phyloP scores from a whole-genome alignment of 1,140 invertebrate species.

The Anadara kagoshimensis region DNA sequence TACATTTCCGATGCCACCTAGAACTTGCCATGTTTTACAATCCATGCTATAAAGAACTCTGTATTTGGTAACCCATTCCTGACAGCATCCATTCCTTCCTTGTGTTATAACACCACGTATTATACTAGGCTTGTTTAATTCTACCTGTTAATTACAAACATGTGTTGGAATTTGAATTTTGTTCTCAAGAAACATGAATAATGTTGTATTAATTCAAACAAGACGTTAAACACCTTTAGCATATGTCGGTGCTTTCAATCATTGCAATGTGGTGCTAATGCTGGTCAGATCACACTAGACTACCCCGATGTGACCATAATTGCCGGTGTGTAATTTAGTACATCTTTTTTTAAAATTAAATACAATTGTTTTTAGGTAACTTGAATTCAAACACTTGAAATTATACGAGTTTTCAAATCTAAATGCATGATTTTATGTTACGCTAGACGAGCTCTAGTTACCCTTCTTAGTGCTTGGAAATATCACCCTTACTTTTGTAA shows the following conservation, averaged over 20 bases:
- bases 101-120: slow-evolving; percentile 33
- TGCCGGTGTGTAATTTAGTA: too few relatives aligned
- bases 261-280: not conserved
- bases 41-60: slow-evolving; percentile 29
- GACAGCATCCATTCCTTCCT: slow-evolving; percentile 39
- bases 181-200: not conserved
- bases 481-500: too few relatives aligned
- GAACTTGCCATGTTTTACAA: slow-evolving; percentile 26
- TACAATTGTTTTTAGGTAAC: too few relatives aligned
- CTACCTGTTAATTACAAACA: slow-evolving; percentile 11
- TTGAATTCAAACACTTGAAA: too few relatives aligned
- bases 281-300: too few relatives aligned
- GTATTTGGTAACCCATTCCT: slow-evolving; percentile 40
- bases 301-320: too few relatives aligned
- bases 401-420: too few relatives aligned
- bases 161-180: not conserved
- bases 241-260: not conserved
- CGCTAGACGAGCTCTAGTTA: too few relatives aligned
- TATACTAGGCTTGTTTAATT: slow-evolving; percentile 14
- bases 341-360: too few relatives aligned
- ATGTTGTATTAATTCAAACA: not conserved
- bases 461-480: too few relatives aligned
- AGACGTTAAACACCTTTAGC: not conserved
- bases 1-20: slow-evolving; percentile 7
- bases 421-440: too few relatives aligned